phyloP scores from a whole-genome alignment of 2,888 invertebrate species.

The Pediacus dermestoides region DNA sequence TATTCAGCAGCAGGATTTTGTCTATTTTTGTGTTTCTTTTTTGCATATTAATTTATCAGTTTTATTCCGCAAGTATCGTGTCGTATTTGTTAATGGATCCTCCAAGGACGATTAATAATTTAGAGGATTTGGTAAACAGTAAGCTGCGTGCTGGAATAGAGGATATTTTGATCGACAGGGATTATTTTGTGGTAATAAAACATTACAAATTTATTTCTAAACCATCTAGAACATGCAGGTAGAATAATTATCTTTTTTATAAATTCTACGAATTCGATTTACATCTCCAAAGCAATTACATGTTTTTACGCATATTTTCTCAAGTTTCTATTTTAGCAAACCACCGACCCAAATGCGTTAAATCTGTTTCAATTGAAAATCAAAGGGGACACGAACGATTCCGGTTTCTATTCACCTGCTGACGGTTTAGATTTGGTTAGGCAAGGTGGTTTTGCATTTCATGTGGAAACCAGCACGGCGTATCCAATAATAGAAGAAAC shows the following conservation, averaged over 20 bases:
- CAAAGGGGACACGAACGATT: conserved; percentile 29
- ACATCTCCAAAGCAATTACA: too few species aligned
- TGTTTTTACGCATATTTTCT: too few species aligned
- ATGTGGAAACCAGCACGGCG: conserved; percentile 63
- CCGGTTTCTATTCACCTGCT: conserved; percentile 54
- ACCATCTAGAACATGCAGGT: too few species aligned
- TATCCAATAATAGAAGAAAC: conserved; percentile 65
- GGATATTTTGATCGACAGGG: conserved; percentile 60
- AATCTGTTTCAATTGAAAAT: conserved; percentile 61
- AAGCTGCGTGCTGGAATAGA: conserved; percentile 60
- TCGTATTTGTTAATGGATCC: conserved; percentile 61
- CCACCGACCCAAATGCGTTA: conserved; percentile 60
- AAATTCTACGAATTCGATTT: too few species aligned
- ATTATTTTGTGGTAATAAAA: conserved; percentile 58
- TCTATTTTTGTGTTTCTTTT: conserved; percentile 48
- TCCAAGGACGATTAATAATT: conserved; percentile 58
- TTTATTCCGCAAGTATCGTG: conserved; percentile 68
- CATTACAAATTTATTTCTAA: conserved; percentile 5
- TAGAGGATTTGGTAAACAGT: conserved; percentile 58
- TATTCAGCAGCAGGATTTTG: conserved; percentile 36
- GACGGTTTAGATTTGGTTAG: conserved; percentile 59
- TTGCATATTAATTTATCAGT: conserved; percentile 62
- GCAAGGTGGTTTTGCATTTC: conserved; percentile 66
- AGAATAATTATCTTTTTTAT: too few species aligned
- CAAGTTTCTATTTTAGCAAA: too few species aligned